phyloP scores from a whole-genome alignment of 2,888 invertebrate genomes.

The Tortricodes alternella region DNA sequence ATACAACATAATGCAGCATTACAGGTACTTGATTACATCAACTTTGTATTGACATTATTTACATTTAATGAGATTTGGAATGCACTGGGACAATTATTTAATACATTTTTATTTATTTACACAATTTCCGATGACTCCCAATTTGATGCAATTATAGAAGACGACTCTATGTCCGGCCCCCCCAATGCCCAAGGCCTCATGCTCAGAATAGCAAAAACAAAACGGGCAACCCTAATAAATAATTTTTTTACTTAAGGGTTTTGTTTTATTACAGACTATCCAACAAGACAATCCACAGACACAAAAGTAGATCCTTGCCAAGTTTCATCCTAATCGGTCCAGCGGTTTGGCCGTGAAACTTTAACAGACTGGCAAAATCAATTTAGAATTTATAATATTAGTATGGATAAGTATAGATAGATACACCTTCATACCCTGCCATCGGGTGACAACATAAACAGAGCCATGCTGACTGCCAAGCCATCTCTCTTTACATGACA shows the following conservation, averaged over 20 bases:
- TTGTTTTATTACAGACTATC: background rate
- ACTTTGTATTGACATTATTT: background rate
- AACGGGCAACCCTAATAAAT: background rate
- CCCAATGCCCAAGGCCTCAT: background rate
- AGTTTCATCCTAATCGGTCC: no score
- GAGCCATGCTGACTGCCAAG: background rate
- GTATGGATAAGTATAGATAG: no score
- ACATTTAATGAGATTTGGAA: background rate
- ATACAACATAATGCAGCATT: slow-evolving; percentile 4
- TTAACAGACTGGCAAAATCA: no score
- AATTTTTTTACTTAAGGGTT: background rate
- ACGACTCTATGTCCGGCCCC: background rate
- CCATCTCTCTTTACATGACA: no score
- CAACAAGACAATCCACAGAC: background rate
- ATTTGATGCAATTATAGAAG: background rate
- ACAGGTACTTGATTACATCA: background rate
- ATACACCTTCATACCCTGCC: no score
- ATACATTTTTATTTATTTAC: background rate
- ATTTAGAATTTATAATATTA: no score
- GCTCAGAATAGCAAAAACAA: background rate
- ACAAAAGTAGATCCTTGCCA: no score
- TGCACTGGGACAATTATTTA: background rate
- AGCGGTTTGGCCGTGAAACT: no score
- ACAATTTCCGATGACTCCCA: background rate
- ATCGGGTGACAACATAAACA: no score